phyloP scores from a whole-genome alignment of 1,140 invertebrate species.

The Drosophila willistoni region DNA sequence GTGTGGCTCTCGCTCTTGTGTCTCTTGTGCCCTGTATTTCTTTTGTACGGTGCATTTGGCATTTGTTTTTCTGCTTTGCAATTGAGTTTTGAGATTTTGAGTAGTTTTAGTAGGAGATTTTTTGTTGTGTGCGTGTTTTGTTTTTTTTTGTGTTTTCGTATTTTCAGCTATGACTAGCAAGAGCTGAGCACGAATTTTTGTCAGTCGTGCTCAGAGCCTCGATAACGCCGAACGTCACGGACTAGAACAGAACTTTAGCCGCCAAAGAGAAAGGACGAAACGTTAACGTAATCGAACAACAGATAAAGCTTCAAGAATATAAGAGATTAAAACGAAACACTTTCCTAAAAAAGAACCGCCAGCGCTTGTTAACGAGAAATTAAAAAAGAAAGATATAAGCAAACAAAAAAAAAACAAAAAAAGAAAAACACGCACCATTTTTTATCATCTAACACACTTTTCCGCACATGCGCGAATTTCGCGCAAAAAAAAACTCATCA shows the following conservation, averaged over 20 bases:
- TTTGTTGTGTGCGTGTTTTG: constrained; percentile 40
- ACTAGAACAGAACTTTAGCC: neutral
- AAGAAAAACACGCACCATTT: constrained; percentile 23
- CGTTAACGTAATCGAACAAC: constrained; percentile 38
- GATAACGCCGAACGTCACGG: constrained; percentile 63
- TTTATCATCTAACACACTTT: constrained; percentile 37
- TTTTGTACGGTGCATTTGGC: constrained; percentile 68
- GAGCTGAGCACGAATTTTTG: constrained; percentile 61
- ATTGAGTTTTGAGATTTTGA: constrained; percentile 58
- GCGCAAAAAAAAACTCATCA: constrained; percentile 58
- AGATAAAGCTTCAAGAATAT: constrained; percentile 48
- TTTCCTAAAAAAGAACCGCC: constrained; percentile 29
- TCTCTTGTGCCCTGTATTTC: constrained; percentile 33
- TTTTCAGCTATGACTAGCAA: constrained; percentile 73
- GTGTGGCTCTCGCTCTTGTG: constrained; percentile 26
- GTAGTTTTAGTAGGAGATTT: constrained; percentile 17
- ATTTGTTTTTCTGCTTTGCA: constrained; percentile 71
- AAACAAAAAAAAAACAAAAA: constrained; percentile 2
- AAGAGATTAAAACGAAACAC: constrained; percentile 17
- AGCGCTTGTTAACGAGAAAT: constrained; percentile 44
- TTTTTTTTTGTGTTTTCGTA: constrained; percentile 21
- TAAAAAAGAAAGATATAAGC: constrained; percentile 15
- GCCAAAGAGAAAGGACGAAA: constrained; percentile 37
- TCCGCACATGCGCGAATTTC: constrained; percentile 74
- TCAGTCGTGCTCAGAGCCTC: constrained; percentile 80